Evolutionary conservation across 1,140 invertebrate genomes (phyloP).

Genomic region (Nephila pilipes): DNA sequence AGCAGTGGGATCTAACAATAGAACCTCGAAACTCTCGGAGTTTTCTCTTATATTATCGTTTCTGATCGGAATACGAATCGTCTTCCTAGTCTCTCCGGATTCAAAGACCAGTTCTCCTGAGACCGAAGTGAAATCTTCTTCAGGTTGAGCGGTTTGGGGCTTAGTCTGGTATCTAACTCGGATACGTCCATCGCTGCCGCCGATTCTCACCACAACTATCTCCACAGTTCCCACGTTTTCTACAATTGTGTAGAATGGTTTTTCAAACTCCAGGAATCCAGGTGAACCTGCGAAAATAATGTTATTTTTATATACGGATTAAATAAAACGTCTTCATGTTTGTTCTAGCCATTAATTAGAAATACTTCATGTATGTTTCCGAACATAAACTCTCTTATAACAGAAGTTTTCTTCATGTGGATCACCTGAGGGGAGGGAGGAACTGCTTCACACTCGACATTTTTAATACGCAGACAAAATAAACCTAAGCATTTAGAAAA

Average conservation of each 20-base stretch:
- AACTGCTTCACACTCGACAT: too few species aligned
- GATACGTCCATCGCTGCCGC: constrained; percentile 20
- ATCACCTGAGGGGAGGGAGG: too few species aligned
- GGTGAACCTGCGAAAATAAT: constrained; percentile 83
- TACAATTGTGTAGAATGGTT: constrained; percentile 84
- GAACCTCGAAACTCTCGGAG: not conserved
- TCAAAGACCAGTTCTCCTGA: not conserved
- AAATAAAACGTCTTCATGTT: too few species aligned
- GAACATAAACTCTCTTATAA: too few species aligned
- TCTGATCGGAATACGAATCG: not conserved
- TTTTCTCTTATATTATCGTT: constrained; percentile 27
- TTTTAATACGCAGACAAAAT: too few species aligned
- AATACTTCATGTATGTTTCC: too few species aligned
- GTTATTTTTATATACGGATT: too few species aligned
- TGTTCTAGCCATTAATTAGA: too few species aligned
- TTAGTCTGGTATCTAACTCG: not conserved
- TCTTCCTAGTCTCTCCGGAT: constrained; percentile 1
- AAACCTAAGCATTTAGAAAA: too few species aligned
- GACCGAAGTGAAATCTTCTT: not conserved
- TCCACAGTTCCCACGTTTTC: constrained; percentile 84
- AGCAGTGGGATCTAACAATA: not conserved
- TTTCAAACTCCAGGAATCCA: constrained; percentile 84
- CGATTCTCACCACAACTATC: constrained; percentile 82
- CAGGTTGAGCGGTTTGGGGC: not conserved
- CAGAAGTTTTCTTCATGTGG: too few species aligned